Base-by-base conservation (phyloP, 2,888 invertebrate genomes). In the Colletes collaris region DNA sequence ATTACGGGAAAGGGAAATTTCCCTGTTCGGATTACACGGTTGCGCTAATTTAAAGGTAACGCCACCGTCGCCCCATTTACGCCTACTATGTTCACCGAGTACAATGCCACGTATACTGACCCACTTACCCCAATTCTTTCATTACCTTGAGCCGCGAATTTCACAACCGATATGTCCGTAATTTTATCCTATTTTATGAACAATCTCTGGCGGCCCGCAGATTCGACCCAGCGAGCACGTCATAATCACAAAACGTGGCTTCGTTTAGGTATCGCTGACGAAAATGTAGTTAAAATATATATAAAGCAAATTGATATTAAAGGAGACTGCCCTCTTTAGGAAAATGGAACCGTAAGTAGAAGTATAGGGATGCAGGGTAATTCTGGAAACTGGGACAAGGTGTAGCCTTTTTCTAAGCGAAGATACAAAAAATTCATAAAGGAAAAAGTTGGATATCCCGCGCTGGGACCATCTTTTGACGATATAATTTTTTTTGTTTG, bases 41-140 rank as follows among this genome's bases (percentile, higher is more conserved):
- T 56, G 68, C 67, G 70, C 66, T 83, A 81, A 83, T 72, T 78
- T 72, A 68, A 83, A 78, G 80, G 75, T 73, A 75, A 64, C 73
- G 60, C 53, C 40, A 40, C 44, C 44, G 63, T 55, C 59, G 72
- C 56, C 68, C 81, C 72, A 79, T 84, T 84, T 86, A 86, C 85
- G 74, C 84, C 78, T 69, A 84, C 82, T 44, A 49, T 65, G 58
- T 74, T 49, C 69, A 63, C 66, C 58, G 79, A 66, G 69, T 59
- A 76, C 81, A 74, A 70, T 77, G 69, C 46, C 76, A 69, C 76
- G 75, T 69, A 67, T 59, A 11, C 67, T 79, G 86, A 84, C 86
- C 86, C 75, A 82, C 74, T 86, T 86, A 79, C 87, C 85, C 59
- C 81, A 67, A 85, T 87, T 78, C 67, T 79, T 81, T 70, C 76